Percentiles rank a stretch among this genome's conserved stretches.
phyloP scores from a whole-genome alignment of 2,888 invertebrate species.

The Hirtodrosophila duncani region DNA sequence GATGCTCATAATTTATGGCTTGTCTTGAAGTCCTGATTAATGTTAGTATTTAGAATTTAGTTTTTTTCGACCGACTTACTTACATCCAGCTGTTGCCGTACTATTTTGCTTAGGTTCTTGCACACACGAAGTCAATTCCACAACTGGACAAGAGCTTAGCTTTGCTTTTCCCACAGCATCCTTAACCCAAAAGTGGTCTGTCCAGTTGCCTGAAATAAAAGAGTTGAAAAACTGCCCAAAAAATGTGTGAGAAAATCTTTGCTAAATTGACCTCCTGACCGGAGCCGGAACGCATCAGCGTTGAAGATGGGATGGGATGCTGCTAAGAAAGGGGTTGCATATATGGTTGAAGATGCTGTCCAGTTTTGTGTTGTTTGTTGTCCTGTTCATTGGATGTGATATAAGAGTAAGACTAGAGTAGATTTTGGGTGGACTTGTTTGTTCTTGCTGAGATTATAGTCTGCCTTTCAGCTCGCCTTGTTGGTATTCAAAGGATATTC shows the following conservation, averaged over 20 bases:
- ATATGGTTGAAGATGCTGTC: no score
- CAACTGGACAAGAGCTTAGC: slow-evolving; percentile 44
- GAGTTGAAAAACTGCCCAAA: slow-evolving; percentile 57
- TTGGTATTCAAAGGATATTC: no score
- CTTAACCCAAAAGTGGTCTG: slow-evolving; percentile 41
- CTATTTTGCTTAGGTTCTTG: slow-evolving; percentile 27
- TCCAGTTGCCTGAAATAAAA: slow-evolving; percentile 50
- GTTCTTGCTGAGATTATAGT: no score
- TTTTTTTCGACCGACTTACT: slow-evolving; percentile 27
- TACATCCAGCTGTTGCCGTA: slow-evolving; percentile 1
- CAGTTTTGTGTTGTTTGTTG: no score
- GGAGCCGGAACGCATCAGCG: no score
- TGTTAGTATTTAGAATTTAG: slow-evolving; percentile 32
- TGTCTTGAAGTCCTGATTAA: slow-evolving; percentile 49
- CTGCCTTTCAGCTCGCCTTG: no score
- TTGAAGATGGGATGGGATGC: no score
- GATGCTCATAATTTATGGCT: slow-evolving; percentile 48
- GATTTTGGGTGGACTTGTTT: no score
- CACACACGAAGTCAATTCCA: slow-evolving; percentile 47
- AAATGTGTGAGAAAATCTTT: slow-evolving; percentile 69
- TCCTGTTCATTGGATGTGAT: no score
- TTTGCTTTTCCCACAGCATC: slow-evolving; percentile 61
- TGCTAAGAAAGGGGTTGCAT: no score
- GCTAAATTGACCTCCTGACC: slow-evolving; percentile 69
- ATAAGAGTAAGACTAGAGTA: no score